These are phyloP conservation scores for Lepus townsendii DNA, from an alignment of 2,797 vertebrate genomes.

Conservation along the genomic window DNA sequence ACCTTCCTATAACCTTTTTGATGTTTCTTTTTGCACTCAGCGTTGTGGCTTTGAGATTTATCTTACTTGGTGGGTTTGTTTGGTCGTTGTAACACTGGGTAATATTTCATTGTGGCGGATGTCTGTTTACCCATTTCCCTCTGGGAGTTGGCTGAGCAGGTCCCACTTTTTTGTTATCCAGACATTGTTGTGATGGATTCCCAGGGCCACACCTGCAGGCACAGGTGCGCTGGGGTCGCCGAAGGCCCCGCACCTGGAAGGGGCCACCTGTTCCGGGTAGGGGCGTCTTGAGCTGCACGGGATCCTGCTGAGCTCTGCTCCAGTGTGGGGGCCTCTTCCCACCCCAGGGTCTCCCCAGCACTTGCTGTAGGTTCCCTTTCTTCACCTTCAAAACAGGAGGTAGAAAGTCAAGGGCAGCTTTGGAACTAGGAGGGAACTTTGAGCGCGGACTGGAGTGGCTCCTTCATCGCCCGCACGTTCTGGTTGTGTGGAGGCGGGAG, in stretches of 20 bases:
- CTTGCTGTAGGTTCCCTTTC: neutral
- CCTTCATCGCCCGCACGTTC: neutral
- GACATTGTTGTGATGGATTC: neutral
- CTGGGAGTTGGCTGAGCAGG: neutral
- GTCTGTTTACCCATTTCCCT: neutral
- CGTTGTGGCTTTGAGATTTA: neutral
- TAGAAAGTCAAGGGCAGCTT: neutral
- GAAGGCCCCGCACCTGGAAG: neutral
- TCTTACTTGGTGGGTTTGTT: neutral
- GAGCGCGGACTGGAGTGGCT: neutral
- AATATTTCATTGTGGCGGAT: neutral
- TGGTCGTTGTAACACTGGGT: neutral
- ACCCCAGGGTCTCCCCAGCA: neutral
- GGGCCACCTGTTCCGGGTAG: too few species aligned
- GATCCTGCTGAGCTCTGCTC: neutral
- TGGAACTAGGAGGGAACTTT: neutral
- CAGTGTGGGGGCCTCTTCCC: fast-evolving
- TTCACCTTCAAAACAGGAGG: neutral
- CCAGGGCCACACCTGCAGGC: fast-evolving
- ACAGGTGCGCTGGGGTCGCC: neutral
- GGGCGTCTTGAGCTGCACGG: too few species aligned
- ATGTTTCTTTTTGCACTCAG: neutral
- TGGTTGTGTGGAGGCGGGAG: neutral
- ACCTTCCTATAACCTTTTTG: too few species aligned
- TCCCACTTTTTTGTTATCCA: neutral